Percentiles rank a stretch among this genome's conserved stretches.
These are phyloP conservation scores for Biston stratarius DNA, from an alignment of 2,888 invertebrate species.

Conservation along the genomic window DNA sequence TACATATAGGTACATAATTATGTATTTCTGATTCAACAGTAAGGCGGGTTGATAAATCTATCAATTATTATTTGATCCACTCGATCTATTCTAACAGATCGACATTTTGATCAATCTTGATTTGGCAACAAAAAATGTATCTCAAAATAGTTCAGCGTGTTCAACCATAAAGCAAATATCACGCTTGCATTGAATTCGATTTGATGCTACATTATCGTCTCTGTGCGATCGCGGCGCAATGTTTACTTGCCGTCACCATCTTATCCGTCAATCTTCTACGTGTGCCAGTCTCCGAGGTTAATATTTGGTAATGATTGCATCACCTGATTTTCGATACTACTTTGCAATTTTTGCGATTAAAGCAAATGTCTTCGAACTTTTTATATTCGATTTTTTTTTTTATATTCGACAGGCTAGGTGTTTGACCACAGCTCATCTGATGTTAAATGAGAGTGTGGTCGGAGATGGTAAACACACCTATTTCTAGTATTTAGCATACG, in stretches of 20 bases:
- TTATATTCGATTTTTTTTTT: too few species aligned
- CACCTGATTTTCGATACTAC: conserved; percentile 10
- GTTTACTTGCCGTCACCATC: conserved; percentile 30
- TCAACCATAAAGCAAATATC: conserved; percentile 18
- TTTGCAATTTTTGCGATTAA: not conserved
- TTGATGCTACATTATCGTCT: conserved; percentile 27
- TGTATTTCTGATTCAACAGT: too few species aligned
- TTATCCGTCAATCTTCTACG: conserved; percentile 61
- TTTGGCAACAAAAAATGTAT: conserved; percentile 1
- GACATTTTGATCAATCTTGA: conserved; percentile 4
- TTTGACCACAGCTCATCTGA: too few species aligned
- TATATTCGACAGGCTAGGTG: too few species aligned
- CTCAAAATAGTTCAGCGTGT: conserved; percentile 5
- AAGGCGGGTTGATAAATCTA: too few species aligned
- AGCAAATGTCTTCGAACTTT: too few species aligned
- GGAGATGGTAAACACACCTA: too few species aligned
- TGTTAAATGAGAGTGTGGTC: too few species aligned
- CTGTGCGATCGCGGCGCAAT: conserved; percentile 30
- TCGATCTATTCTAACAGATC: too few species aligned
- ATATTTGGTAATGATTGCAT: conserved; percentile 36
- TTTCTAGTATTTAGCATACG: too few species aligned
- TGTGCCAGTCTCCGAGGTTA: conserved; percentile 49
- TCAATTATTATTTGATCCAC: too few species aligned
- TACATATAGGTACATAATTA: too few species aligned
- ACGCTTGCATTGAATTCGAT: conserved; percentile 30